Evolutionary conservation across 2,797 vertebrate genomes (phyloP), one percentile per base, ranked within the genome.

Genomic region (Mareca penelope): DNA sequence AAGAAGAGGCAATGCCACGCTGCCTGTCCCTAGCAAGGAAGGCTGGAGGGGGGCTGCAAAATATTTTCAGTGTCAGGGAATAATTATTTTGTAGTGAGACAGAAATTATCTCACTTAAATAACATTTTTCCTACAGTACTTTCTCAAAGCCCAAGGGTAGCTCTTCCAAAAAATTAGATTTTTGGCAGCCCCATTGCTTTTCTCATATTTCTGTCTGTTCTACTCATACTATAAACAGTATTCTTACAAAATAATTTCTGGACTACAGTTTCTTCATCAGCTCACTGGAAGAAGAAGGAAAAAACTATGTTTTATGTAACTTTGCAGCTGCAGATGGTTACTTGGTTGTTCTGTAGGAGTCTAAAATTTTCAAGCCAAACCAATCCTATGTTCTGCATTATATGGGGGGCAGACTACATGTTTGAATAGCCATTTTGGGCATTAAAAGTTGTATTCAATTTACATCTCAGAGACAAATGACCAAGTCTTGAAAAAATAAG

Each of bases 41-140:
- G 35, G 50, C 55, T 94, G 69, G 75, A 94, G 53, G 57, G 65
- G 40, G 31, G 83, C 81, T 3, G 2, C 50, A 81, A 93, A 95
- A 95, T 90, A 93, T 73, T 92, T 96, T 95, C 77, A 80, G 82
- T 94, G 67, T 90, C 75, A 87, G 80, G 91, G 93, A 95, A 81
- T 92, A 92, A 95, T 95, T 96, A 94, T 93, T 97, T 92, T 95
- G 95, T 89, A 90, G 80, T 95, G 95, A 97, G 89, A 89, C 80
- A 97, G 92, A 97, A 97, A 97, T 97, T 97, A 96, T 94, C 94
- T 98, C 96, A 97, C 91, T 92, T 94, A 94, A 96, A 96, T 92
- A 97, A 76, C 89, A 97, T 97, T 98, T 97, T 95, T 96, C 94
- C 92, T 96, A 89, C 89, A 95, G 76, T 95, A 85, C 89, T 96